Evolutionary conservation across 2,888 invertebrate species (phyloP).

Genomic region (Invenusta paracnida): DNA sequence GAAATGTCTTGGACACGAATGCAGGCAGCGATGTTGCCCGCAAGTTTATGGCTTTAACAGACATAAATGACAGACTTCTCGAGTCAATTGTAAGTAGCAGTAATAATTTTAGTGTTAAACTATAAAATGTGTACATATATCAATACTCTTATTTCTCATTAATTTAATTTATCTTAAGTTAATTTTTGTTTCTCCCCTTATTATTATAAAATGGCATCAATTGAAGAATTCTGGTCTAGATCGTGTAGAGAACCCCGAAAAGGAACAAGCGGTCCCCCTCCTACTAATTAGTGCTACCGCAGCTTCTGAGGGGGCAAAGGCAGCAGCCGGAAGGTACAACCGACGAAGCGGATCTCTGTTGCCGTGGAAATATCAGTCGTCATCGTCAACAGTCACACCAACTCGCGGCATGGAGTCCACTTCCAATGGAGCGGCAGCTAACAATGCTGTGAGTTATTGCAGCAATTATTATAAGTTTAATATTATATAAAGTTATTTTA

Average conservation of each 20-base stretch:
- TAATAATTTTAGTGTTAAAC: too few relatives aligned
- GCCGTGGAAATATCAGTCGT: too few relatives aligned
- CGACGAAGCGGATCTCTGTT: not conserved
- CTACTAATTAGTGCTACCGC: not conserved
- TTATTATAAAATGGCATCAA: not conserved
- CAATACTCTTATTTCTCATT: too few relatives aligned
- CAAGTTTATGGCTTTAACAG: conserved; percentile 20
- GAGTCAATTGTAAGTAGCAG: conserved; percentile 14
- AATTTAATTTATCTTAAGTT: too few relatives aligned
- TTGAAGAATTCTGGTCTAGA: not conserved
- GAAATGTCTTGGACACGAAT: conserved; percentile 8
- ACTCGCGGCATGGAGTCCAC: not conserved
- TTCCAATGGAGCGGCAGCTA: not conserved
- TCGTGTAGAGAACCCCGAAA: not conserved
- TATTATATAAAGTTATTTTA: too few relatives aligned
- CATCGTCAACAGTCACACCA: too few relatives aligned
- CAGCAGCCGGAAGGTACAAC: too few relatives aligned
- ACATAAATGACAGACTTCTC: conserved; percentile 22
- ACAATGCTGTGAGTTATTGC: not conserved
- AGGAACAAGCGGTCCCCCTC: not conserved
- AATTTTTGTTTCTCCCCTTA: not conserved
- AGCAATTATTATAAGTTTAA: too few relatives aligned
- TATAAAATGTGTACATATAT: too few relatives aligned
- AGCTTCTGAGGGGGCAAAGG: not conserved
- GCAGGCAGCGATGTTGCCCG: not conserved